Conservation (phyloP, 1,140 invertebrate species). For the Ladona fulva region DNA sequence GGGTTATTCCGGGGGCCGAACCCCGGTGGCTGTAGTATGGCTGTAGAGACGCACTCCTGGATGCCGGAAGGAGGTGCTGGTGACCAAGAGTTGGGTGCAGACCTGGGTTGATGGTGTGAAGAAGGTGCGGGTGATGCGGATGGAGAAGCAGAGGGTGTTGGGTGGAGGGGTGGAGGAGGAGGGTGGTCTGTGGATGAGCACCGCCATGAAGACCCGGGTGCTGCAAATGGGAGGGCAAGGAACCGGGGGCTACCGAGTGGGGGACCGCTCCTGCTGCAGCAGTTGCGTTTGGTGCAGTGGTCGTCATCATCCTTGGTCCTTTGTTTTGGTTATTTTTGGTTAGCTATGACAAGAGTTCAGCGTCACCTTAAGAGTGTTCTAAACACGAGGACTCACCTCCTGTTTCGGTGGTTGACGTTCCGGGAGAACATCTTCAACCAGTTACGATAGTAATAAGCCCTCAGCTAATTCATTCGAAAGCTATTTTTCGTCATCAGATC, state of each 20-base stretch:
- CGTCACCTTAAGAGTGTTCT: too few species aligned
- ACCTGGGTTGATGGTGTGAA: not conserved
- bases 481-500: too few species aligned
- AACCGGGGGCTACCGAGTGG: not conserved
- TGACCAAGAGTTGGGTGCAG: not conserved
- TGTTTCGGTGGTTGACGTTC: too few species aligned
- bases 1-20: not conserved
- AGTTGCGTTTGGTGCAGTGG: not conserved
- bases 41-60: not conserved
- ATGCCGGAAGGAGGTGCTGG: not conserved
- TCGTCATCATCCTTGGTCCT: not conserved
- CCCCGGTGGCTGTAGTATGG: not conserved
- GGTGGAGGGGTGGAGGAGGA: not conserved
- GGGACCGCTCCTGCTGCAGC: not conserved
- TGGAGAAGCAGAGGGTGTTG: not conserved
- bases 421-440: too few species aligned
- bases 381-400: too few species aligned
- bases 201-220: not conserved
- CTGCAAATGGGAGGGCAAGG: not conserved
- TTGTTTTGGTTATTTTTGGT: too few species aligned
- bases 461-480: too few species aligned
- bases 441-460: too few species aligned
- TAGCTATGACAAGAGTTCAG: too few species aligned
- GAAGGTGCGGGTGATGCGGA: not conserved
- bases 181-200: not conserved